Evolutionary conservation across 2,113 vertebrate genomes (phyloP).

Genomic region (Meriones unguiculatus): DNA sequence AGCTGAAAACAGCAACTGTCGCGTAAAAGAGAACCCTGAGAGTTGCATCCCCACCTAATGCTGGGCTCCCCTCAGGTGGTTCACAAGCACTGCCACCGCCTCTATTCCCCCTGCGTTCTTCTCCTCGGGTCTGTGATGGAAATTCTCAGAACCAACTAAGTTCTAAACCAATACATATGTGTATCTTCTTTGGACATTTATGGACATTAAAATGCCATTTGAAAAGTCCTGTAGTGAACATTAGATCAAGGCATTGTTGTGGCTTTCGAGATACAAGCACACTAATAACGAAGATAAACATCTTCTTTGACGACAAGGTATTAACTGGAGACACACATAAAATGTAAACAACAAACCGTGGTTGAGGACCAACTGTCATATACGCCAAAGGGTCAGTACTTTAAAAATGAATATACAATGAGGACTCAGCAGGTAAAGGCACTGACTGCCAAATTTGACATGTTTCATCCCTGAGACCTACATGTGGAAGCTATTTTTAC

Average conservation of each 20-base stretch:
- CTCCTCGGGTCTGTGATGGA: background rate
- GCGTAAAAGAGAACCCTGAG: background rate
- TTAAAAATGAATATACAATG: background rate
- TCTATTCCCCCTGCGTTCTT: background rate
- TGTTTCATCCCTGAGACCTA: background rate
- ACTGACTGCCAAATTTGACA: background rate
- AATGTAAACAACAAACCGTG: background rate
- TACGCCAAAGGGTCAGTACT: background rate
- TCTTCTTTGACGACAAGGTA: background rate
- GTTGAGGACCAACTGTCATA: background rate
- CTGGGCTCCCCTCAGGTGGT: background rate
- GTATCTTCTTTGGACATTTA: background rate
- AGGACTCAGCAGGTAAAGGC: background rate
- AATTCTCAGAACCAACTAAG: background rate
- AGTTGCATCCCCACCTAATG: background rate
- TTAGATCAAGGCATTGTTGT: background rate
- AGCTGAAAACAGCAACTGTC: background rate
- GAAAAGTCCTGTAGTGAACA: background rate
- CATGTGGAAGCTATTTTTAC: background rate
- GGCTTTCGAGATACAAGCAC: background rate
- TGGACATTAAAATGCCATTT: conserved; percentile 8
- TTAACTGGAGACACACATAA: background rate
- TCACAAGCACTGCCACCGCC: background rate
- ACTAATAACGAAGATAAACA: background rate
- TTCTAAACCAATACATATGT: background rate